A percentile compares a stretch with the other conserved stretches of the same genome.
Conservation (phyloP, 2,888 invertebrate species). For the Cremastinae sp. region DNA sequence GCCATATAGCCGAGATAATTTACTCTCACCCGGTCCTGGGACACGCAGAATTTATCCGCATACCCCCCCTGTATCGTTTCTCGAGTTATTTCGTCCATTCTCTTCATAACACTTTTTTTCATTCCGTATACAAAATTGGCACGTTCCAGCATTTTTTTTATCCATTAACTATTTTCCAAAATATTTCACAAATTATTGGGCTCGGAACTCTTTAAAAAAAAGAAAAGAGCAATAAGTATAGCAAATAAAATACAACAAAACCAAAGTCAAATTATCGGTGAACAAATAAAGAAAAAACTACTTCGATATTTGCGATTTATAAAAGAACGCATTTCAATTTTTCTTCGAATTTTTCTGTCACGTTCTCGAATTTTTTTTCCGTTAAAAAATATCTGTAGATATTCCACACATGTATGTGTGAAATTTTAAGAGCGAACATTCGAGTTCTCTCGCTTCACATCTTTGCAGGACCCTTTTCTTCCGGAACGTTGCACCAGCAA, state of each 20-base stretch:
- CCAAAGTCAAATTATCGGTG: no score
- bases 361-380: no score
- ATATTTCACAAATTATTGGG: not conserved
- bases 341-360: no score
- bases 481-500: conserved; percentile 77
- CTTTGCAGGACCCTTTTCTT: conserved; percentile 76
- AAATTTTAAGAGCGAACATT: conserved; percentile 38
- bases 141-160: not conserved
- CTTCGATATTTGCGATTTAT: no score
- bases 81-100: no score
- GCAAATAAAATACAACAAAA: no score
- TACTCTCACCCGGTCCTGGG: conserved; percentile 55
- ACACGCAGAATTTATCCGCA: conserved; percentile 22
- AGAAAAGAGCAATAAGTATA: no score
- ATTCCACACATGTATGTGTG: no score
- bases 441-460: conserved; percentile 63
- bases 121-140: conserved; percentile 19
- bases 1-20: conserved; percentile 63
- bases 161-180: conserved; percentile 4
- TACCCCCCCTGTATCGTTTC: not conserved
- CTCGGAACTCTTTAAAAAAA: no score
- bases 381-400: no score
- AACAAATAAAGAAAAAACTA: no score
- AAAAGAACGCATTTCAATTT: no score
- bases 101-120: conserved; percentile 48